Evolutionary conservation across 1,140 invertebrate species (phyloP).

Genomic region (Drosophila hydei): DNA sequence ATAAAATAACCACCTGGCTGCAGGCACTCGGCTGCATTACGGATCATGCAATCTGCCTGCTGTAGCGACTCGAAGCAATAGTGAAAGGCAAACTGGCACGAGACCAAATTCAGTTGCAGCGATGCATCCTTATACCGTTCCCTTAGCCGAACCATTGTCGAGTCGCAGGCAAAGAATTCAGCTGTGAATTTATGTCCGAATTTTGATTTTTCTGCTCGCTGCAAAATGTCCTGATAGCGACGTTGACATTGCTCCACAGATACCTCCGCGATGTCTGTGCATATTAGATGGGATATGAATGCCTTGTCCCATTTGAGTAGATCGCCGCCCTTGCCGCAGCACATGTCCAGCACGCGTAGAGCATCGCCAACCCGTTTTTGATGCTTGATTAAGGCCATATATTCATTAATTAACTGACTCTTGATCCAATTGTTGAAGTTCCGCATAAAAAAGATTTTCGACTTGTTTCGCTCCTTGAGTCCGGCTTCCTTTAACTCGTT

Average conservation of each 20-base stretch:
- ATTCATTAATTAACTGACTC: constrained; percentile 94
- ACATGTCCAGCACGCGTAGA: constrained; percentile 89
- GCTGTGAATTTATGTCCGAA: constrained; percentile 88
- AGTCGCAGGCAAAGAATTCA: constrained; percentile 96
- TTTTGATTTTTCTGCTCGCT: constrained; percentile 72
- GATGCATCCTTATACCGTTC: constrained; percentile 89
- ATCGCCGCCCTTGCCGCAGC: constrained; percentile 98
- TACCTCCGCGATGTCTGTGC: constrained; percentile 96
- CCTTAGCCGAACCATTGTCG: constrained; percentile 92
- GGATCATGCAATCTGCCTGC: constrained; percentile 97
- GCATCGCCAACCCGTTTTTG: constrained; percentile 86
- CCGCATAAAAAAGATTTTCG: constrained; percentile 95
- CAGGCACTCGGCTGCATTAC: constrained; percentile 95
- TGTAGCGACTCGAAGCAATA: constrained; percentile 96
- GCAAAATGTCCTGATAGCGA: constrained; percentile 87
- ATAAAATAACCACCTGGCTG: constrained; percentile 97
- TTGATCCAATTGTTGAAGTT: constrained; percentile 99
- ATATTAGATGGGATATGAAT: constrained; percentile 93
- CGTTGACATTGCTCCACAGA: constrained; percentile 94
- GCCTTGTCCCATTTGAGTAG: constrained; percentile 97
- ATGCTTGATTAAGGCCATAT: constrained; percentile 87
- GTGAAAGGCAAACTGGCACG: constrained; percentile 98
- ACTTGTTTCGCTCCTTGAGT: constrained; percentile 90
- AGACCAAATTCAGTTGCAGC: constrained; percentile 94
- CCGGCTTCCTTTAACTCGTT: constrained; percentile 93